Evolutionary conservation across 2,888 invertebrate genomes (phyloP).

Genomic region (Lamellibrachia columna): DNA sequence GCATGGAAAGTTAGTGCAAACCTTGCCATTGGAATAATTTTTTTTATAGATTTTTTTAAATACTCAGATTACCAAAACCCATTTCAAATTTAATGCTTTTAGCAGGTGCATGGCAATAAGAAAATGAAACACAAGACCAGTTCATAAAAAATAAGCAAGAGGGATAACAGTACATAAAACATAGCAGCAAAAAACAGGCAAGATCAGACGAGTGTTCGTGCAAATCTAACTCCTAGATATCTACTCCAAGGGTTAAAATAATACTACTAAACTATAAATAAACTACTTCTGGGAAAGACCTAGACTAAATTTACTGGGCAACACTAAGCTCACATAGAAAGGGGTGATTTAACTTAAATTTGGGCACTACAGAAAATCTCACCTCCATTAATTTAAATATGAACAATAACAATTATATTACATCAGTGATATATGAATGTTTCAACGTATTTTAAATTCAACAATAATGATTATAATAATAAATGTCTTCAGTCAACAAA

Average conservation of each 20-base stretch:
- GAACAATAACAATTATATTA: no score
- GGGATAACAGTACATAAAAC: neutral
- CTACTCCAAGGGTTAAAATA: neutral
- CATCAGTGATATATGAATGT: no score
- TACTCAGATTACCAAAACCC: neutral
- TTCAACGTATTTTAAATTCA: no score
- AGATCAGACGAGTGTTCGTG: neutral
- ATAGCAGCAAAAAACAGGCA: neutral
- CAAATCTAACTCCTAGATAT: neutral
- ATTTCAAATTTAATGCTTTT: neutral
- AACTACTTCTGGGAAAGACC: neutral
- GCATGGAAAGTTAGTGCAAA: neutral
- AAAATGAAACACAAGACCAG: neutral
- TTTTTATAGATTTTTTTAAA: neutral
- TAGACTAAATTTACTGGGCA: no score
- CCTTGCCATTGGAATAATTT: neutral
- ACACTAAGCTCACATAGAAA: no score
- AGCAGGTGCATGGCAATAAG: neutral
- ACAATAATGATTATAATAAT: no score
- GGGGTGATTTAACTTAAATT: no score
- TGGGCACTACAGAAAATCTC: no score
- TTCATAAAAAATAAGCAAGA: neutral
- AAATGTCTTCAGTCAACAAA: no score
- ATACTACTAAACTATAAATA: neutral
- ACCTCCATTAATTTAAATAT: no score